Base-by-base conservation (phyloP, 1,140 invertebrate species). In the Probaryconus sp. region DNA sequence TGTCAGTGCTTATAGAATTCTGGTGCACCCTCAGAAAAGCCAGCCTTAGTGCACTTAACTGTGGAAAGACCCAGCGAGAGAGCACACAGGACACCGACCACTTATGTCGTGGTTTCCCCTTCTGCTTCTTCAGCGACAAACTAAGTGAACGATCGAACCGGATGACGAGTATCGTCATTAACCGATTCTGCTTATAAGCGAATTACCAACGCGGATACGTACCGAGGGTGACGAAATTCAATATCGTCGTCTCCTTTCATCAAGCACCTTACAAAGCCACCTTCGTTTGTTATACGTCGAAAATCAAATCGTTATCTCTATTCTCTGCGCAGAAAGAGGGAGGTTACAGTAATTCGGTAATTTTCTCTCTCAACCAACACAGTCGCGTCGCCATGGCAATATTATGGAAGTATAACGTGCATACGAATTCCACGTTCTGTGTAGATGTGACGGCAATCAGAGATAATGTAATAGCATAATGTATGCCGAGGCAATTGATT, bases 151-250 rank as follows among this genome's bases (percentile, higher is more conserved):
- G 69, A 73, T 72, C 69, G 75, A 73, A 33, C 16, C 51, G 42
- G 14, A 56, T 68, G 72, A 73, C 60, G 65, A 77, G 70, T 73
- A 69, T 73, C 64, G 61, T 77, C 70, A 70, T 77, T 73, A 69
- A 70, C 48, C 50, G 70, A 70, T 77, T 69, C 60, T 28, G 68
- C 17, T 21, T 53, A 21, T 51, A 69, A 68, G 61, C 48, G 58
- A 72, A 47, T 77, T 69, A 69, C 11, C 1, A 1, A 9, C 5
- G 10, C 9, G 18, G 9, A 17, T 18, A 18, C 17, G 17, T 20
- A 6, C 43, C 24, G 28, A 40, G 58, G 47, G 11, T 42, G 51
- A 37, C 40, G 26, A 67, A 74, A 69, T 75, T 65, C 60, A 65
- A 69, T 69, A 37, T 75, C 14, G 48, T 18, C 42, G 45, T 43